A percentile compares a stretch with the other conserved stretches of the same genome.
Conservation (phyloP, 2,797 vertebrate species). For the Parambassis ranga region DNA sequence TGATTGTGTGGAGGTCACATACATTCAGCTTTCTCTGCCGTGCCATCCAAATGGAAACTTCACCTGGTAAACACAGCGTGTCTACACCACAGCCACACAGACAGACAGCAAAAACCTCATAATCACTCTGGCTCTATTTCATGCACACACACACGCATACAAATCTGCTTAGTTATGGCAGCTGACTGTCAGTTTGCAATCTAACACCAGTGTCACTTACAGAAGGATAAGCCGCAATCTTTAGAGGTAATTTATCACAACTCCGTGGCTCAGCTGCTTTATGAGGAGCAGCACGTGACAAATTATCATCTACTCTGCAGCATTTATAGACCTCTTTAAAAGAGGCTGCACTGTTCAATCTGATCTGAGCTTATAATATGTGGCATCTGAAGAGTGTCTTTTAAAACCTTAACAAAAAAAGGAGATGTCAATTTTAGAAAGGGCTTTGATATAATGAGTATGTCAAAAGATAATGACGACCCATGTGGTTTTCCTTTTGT, state of each 20-base stretch:
- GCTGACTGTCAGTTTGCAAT: constrained; percentile 56
- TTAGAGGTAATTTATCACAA: constrained; percentile 52
- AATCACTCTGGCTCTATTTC: constrained; percentile 31
- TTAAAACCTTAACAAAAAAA: neutral
- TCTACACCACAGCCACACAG: constrained; percentile 33
- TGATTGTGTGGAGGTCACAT: too few relatives aligned
- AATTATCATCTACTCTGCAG: constrained; percentile 14
- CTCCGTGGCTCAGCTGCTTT: constrained; percentile 39
- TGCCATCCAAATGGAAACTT: constrained; percentile 22
- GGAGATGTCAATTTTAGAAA: too few relatives aligned
- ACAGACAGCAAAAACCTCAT: constrained; percentile 39
- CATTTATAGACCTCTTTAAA: constrained; percentile 6
- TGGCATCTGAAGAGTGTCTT: neutral
- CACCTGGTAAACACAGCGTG: constrained; percentile 30
- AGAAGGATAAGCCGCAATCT: constrained; percentile 54
- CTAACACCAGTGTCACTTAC: constrained; percentile 48
- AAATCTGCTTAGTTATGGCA: constrained; percentile 50
- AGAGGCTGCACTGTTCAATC: neutral
- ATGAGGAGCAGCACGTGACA: constrained; percentile 17
- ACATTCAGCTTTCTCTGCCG: too few relatives aligned
- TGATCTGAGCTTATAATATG: neutral
- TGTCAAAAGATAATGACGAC: neutral
- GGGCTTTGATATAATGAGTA: too few relatives aligned
- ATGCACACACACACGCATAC: neutral
- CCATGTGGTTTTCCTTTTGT: too few relatives aligned